phyloP scores from a whole-genome alignment of 2,113 vertebrate genomes.

The Pterocles orientalis region DNA sequence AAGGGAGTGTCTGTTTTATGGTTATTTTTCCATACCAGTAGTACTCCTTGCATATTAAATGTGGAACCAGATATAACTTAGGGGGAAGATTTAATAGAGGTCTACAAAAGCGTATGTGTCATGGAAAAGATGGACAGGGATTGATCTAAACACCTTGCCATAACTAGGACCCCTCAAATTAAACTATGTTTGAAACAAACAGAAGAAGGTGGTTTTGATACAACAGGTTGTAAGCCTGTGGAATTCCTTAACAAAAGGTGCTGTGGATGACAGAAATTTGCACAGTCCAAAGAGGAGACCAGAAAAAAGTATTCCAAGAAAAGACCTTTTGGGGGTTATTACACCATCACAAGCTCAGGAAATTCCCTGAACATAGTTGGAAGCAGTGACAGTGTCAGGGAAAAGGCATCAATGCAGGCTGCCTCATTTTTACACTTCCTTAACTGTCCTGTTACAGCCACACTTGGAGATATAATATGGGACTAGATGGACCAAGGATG shows the following conservation, averaged over 20 bases:
- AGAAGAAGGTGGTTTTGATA: not conserved
- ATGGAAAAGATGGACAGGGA: not conserved
- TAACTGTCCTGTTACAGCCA: not conserved
- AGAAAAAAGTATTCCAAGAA: not conserved
- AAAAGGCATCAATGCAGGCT: not conserved
- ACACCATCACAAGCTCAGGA: not conserved
- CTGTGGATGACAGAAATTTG: not conserved
- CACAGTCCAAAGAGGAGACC: not conserved
- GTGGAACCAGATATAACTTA: not conserved
- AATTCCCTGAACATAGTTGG: not conserved
- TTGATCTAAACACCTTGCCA: not conserved
- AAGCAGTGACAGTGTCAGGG: not conserved
- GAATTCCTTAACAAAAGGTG: not conserved
- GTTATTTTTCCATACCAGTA: not conserved
- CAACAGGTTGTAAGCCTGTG: not conserved
- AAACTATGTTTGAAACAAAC: not conserved
- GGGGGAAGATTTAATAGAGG: not conserved
- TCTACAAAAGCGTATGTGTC: not conserved
- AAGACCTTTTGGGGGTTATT: not conserved
- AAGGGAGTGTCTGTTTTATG: not conserved
- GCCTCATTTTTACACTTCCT: not conserved
- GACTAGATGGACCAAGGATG: not conserved
- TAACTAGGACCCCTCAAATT: not conserved
- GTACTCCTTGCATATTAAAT: not conserved
- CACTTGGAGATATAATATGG: not conserved